Base-by-base conservation (phyloP, 2,888 invertebrate genomes). In the Phania funesta region DNA sequence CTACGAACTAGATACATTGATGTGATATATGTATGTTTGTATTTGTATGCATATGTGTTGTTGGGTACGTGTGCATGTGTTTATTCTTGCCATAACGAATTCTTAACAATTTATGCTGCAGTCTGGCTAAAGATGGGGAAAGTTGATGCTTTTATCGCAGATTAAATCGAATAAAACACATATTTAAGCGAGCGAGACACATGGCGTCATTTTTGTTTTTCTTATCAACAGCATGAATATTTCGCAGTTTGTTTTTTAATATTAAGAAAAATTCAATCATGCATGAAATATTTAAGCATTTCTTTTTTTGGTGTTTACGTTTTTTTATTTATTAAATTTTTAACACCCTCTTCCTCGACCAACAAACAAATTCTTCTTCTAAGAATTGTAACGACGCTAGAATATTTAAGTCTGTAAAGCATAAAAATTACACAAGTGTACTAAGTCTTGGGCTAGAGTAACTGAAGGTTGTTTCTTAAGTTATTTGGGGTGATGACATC, bases 261-360 rank as follows among this genome's bases (percentile, higher is more conserved):
- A 68, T 44, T 13, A 68, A 54, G 11, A 68, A 54, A 41, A 29
- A 18, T 26, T 54, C 52, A 68, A 29, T 41, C 52, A 68, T 68
- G 67, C 67, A 41, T 68, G 18, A 41, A 18, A 38, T 68, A 16
- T 38, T 68, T n/a, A n/a, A n/a, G n/a, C n/a, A n/a, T n/a, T 41
- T 54, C 41, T 38, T 52, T 38, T 18, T 41, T 68, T 54, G 24
- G 13, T 11, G 24, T 22, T 67, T 24, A 11, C 16, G 18, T 13
- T 56, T 26, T 29, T 18, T 64, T 64, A n/a, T 38, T 38, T 9
- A 48, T 13, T 35, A 16, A 26, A 52, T 56, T 41, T 68, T 44
- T 7, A 3, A n/a, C 35, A 18, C 26, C 29, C 24, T 13, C 26
- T 60, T 13, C 4, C 11, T 38, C 67, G n/a, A 18, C 7, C 38